A percentile compares a stretch with the other conserved stretches of the same genome.
phyloP scores from a whole-genome alignment of 2,888 invertebrate genomes.

The Dynastes hyllus region DNA sequence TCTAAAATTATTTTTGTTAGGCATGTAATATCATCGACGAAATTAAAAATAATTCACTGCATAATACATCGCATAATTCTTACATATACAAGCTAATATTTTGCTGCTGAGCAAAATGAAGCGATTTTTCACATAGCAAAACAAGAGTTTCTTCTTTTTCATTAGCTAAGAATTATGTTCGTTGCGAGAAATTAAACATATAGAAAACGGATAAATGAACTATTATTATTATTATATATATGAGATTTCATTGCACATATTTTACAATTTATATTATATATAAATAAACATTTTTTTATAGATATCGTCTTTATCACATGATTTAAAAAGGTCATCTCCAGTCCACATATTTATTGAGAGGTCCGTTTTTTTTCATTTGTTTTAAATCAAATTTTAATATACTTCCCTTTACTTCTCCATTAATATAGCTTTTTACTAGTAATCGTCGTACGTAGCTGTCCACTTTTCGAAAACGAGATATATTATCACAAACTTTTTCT shows the following conservation, averaged over 20 bases:
- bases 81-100: conserved; percentile 39
- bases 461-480: conserved; percentile 38
- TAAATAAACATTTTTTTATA: conserved; percentile 62
- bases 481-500: conserved; percentile 50
- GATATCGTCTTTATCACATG: conserved; percentile 70
- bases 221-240: conserved; percentile 46
- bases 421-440: conserved; percentile 2
- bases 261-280: conserved; percentile 58
- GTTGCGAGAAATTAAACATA: conserved; percentile 64
- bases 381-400: conserved; percentile 29
- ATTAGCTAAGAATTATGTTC: conserved; percentile 61
- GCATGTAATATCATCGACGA: background rate
- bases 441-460: conserved; percentile 9
- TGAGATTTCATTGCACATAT: conserved; percentile 64
- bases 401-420: conserved; percentile 7
- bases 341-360: conserved; percentile 42
- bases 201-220: conserved; percentile 46
- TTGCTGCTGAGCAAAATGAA: conserved; percentile 32
- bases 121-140: conserved; percentile 40
- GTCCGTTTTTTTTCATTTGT: conserved; percentile 28
- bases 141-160: conserved; percentile 58
- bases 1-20: too few relatives aligned
- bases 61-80: conserved; percentile 7
- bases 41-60: conserved; percentile 15
- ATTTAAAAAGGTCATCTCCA: conserved; percentile 60